Evolutionary conservation across 2,113 vertebrate genomes (phyloP), one percentile per base, ranked within the genome.

Genomic region (Lynx canadensis): DNA sequence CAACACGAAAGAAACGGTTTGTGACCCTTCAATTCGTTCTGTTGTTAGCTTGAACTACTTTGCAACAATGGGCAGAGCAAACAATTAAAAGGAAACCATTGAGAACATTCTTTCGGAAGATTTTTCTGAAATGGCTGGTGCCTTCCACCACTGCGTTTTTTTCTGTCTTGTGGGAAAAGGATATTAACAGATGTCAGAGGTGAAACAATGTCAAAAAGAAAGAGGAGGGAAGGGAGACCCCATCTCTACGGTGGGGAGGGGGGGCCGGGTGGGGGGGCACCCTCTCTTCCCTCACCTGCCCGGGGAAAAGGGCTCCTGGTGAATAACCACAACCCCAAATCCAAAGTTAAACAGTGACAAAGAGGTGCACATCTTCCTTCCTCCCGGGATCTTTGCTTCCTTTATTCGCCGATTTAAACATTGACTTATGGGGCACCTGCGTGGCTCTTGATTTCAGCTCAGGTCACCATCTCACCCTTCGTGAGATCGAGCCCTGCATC

Each of bases 231-330:
- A 45, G 18, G 18, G 36, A 21, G 48, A 7, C 14, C 66, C 41
- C 9, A 9, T 60, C 36, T 41, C 65, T 14, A 2, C 15, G 3
- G 5, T 0, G 5, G 0, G 1, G 52, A 16, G 4, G 0, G 0
- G 7, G 41, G 45, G 9, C 7, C 1, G 52, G 88, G 27, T 25
- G 6, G 16, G 16, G 5, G 1, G 2, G 1, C 33, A 7, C 25
- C 41, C 12, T 63, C 18, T 29, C n/a, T 15, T 33, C 29, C 48
- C 27, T 55, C 27, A 1, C 63, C 27, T 16, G 25, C 23, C 25
- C 25, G 4, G 2, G 45, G 8, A 52, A 29, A 76, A 41, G 5
- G 3, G 50, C 36, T 33, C 8, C 60, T 0, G 18, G 63, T 25
- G 25, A 18, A 63, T 60, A 85, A 31, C 48, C 3, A 23, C 11